Conservation (phyloP, 2,113 vertebrate genomes). For the Mellivora capensis region DNA sequence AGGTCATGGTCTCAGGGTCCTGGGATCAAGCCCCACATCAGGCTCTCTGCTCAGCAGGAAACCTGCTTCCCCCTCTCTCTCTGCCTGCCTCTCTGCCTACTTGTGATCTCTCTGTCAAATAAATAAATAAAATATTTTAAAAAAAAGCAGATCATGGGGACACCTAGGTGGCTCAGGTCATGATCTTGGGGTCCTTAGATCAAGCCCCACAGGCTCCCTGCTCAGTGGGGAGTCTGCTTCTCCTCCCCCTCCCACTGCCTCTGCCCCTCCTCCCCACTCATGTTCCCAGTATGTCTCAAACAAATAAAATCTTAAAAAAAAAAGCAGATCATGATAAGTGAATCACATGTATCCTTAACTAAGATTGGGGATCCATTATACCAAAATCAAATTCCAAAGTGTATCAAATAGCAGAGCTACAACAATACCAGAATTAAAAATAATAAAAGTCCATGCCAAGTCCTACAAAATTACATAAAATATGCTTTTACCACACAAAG, state of each 20-base stretch:
- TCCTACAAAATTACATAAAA: constrained; percentile 24
- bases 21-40: no score
- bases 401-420: neutral
- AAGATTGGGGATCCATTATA: neutral
- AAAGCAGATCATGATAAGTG: neutral
- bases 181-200: neutral
- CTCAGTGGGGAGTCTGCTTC: neutral
- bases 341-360: neutral
- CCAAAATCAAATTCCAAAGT: constrained; percentile 24
- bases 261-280: no score
- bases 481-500: constrained; percentile 23
- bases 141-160: neutral
- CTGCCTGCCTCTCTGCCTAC: no score
- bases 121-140: no score
- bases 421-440: constrained; percentile 5
- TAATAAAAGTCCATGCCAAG: neutral
- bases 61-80: no score
- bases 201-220: neutral
- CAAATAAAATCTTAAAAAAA: neutral
- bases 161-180: neutral
- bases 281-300: neutral
- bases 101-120: no score
- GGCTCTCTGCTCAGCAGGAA: no score
- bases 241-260: neutral
- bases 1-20: no score